phyloP scores from a whole-genome alignment of 2,888 invertebrate species.

The Serrognathus titanus region DNA sequence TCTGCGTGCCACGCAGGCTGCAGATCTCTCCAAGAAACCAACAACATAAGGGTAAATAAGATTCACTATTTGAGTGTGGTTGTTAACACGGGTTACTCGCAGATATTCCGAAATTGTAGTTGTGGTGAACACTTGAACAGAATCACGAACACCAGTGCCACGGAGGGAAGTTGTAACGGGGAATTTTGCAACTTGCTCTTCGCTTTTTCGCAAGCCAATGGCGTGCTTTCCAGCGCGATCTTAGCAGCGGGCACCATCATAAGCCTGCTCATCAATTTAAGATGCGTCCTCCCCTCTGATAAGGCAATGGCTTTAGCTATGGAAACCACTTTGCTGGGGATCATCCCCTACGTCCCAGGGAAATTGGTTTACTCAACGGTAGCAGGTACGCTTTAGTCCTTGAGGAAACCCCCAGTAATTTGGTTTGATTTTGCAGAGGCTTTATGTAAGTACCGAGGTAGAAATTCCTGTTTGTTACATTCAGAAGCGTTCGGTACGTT shows the following conservation, averaged over 20 bases:
- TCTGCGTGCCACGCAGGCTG: constrained; percentile 76
- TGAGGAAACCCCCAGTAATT: not conserved
- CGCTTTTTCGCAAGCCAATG: constrained; percentile 46
- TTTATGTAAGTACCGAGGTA: constrained; percentile 30
- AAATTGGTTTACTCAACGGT: constrained; percentile 61
- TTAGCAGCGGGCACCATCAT: constrained; percentile 49
- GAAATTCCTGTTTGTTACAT: constrained; percentile 32
- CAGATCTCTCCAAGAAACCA: constrained; percentile 41
- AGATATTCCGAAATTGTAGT: constrained; percentile 53
- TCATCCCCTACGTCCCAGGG: constrained; percentile 60
- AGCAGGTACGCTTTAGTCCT: constrained; percentile 46
- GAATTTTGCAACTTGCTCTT: constrained; percentile 52
- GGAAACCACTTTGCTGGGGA: constrained; percentile 53
- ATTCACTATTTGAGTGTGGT: not conserved
- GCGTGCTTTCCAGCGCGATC: constrained; percentile 34
- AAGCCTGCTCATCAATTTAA: constrained; percentile 53
- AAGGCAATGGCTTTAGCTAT: constrained; percentile 61
- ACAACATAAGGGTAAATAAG: constrained; percentile 41
- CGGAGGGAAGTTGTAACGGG: constrained; percentile 55
- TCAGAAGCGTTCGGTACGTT: constrained; percentile 33
- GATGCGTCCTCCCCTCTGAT: constrained; percentile 58
- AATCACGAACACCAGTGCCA: constrained; percentile 40
- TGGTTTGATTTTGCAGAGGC: constrained; percentile 23
- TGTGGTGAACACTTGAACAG: constrained; percentile 45
- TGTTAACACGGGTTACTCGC: constrained; percentile 19